Base-by-base conservation (phyloP, 2,888 invertebrate species). In the Encarsia formosa region DNA sequence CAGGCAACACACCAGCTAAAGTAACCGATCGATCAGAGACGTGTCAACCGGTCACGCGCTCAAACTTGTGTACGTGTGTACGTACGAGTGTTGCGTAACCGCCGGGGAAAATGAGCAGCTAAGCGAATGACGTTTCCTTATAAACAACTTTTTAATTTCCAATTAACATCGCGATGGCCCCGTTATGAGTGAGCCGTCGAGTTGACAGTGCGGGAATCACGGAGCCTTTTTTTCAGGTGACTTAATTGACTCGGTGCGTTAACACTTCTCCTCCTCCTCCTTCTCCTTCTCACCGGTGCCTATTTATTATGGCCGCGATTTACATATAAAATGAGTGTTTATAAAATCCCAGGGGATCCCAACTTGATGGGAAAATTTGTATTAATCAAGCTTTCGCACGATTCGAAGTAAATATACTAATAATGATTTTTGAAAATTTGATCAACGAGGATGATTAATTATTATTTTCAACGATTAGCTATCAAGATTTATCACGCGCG, bases 1-100 rank as follows among this genome's bases (percentile, higher is more conserved):
- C 63, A 75, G 75, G 63, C 75, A 77, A 53, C 77, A 75, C 63
- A 68, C 73, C n/a, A 56, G 66, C 18, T 32, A 38, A 68, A 66
- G 63, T 29, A 39, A 48, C 37, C 51, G 48, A 55, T 55, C 55
- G 55, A 55, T 55, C 55, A 51, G 45, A 51, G 29, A 18, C 11
- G 41, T 52, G 52, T 52, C 55, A 49, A 50, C 39, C 44, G 44
- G 43, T 50, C 54, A 45, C 43, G 43, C 29, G 41, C 8, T 3
- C 24, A 5, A 8, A 22, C 34, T 34, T 41, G 37, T 35, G 41
- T 26, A 40, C 41, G 26, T 22, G 26, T 23, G 18, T 50, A 18
- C 38, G 43, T 47, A 39, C 26, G 18, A 2, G 18, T 31, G 23
- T 49, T 56, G 43, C 56, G 44, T 41, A 54, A 54, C 32, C 9